Evolutionary conservation across 2,113 vertebrate species (phyloP), one percentile per base, ranked within the genome.

Genomic region (Thomomys bottae): DNA sequence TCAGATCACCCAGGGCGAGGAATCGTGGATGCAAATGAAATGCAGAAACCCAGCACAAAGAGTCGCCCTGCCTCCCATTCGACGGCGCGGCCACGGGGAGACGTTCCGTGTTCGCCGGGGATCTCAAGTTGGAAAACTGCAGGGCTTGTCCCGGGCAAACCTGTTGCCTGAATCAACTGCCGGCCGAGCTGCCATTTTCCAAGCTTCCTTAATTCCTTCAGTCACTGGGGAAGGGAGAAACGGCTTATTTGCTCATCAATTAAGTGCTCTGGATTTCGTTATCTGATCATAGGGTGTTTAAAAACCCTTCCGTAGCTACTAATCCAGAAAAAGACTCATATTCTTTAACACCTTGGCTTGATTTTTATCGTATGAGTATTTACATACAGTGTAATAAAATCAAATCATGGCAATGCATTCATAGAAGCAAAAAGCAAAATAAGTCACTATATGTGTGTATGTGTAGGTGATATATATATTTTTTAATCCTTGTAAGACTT

Each of bases 331-430:
- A 84, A n/a, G n/a, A 14, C 38, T 72, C 6, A 21, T 81, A 67
- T 49, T 54, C 80, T 89, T 89, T n/a, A 93, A 76, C 87, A 81
- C 45, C 20, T 82, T 80, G 71, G 45, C 20, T 82, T 80, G 71
- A 45, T 68, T 88, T 88, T 82, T 86, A 26, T 15, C 68, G 38
- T 64, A 23, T 73, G 92, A 82, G 8, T 57, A 68, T 76, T 76
- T 68, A 28, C 32, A 40, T 83, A 82, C 8, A 84, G 68, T 72
- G 15, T 88, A 87, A 91, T 84, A 54, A 92, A 61, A 61, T 61
- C 20, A 82, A n/a, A 45, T 42, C 59, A 40, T 26, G 11, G 12
- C 17, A 71, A 36, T 32, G 10, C 34, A 49, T 38, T 11, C 28
- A 86, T 40, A 70, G 12, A 66, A 59, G n/a, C 28, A 71, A 73